Evolutionary conservation across 2,888 invertebrate genomes (phyloP).

Genomic region (Andricus curvator): DNA sequence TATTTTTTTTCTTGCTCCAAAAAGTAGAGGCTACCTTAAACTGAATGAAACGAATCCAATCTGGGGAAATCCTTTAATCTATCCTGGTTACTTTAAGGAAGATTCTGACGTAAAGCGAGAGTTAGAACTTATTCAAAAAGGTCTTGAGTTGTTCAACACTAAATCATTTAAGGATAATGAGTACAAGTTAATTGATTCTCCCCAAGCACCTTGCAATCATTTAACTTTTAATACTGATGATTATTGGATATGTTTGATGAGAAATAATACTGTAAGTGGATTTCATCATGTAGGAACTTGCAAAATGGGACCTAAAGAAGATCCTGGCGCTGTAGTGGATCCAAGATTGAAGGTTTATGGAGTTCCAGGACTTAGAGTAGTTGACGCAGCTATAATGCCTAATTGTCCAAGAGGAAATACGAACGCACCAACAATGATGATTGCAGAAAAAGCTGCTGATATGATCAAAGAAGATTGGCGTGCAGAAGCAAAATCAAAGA

Average conservation of each 20-base stretch:
- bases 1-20: no score
- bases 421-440: constrained; percentile 79
- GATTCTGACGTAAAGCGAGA: background rate
- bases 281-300: constrained; percentile 79
- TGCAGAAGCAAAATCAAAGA: no score
- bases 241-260: background rate
- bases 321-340: constrained; percentile 83
- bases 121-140: background rate
- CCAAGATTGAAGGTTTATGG: constrained; percentile 82
- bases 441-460: constrained; percentile 78
- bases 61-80: no score
- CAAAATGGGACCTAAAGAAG: constrained; percentile 84
- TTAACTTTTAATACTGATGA: background rate
- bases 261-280: background rate
- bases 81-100: no score
- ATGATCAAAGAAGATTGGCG: constrained; percentile 67
- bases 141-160: background rate
- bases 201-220: background rate
- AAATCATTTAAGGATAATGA: background rate
- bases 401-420: constrained; percentile 79
- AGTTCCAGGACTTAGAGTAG: constrained; percentile 81
- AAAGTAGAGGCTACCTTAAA: no score
- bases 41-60: no score
- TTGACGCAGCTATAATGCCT: constrained; percentile 84
- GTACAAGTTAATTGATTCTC: background rate